A percentile compares a stretch with the other conserved stretches of the same genome.
These are phyloP conservation scores for Copsychus sechellarum DNA, from an alignment of 2,113 vertebrate species.

Conservation along the genomic window DNA sequence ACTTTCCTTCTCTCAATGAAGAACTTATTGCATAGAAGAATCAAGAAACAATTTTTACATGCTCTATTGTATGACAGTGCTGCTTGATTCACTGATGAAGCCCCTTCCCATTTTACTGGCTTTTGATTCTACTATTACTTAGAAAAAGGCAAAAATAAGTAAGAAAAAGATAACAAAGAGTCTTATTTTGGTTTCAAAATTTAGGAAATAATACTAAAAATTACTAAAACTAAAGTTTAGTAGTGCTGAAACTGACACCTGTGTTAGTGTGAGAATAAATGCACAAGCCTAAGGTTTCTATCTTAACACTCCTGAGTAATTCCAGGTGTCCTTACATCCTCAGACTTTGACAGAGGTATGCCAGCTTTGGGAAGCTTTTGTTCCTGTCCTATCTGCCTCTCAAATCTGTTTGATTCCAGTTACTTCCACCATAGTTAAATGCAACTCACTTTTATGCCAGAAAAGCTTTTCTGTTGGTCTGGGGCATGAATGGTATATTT, in stretches of 20 bases:
- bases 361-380: background rate
- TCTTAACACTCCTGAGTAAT: background rate
- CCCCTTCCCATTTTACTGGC: background rate
- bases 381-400: background rate
- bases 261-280: background rate
- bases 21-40: background rate
- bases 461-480: background rate
- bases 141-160: background rate
- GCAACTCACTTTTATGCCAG: background rate
- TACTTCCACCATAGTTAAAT: background rate
- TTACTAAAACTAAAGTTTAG: background rate
- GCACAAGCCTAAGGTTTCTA: background rate
- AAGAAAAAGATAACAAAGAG: background rate
- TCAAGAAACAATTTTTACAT: background rate
- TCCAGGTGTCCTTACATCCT: background rate
- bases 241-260: background rate
- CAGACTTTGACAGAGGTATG: background rate
- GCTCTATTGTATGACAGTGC: background rate
- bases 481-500: background rate
- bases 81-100: background rate
- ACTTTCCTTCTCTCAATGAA: background rate
- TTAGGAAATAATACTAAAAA: background rate
- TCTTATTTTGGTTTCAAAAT: background rate
- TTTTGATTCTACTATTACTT: background rate
- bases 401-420: background rate